A percentile compares a stretch with the other conserved stretches of the same genome.
Evolutionary conservation across 2,113 vertebrate genomes (phyloP).

Genomic region (Scartelaos histophorus): DNA sequence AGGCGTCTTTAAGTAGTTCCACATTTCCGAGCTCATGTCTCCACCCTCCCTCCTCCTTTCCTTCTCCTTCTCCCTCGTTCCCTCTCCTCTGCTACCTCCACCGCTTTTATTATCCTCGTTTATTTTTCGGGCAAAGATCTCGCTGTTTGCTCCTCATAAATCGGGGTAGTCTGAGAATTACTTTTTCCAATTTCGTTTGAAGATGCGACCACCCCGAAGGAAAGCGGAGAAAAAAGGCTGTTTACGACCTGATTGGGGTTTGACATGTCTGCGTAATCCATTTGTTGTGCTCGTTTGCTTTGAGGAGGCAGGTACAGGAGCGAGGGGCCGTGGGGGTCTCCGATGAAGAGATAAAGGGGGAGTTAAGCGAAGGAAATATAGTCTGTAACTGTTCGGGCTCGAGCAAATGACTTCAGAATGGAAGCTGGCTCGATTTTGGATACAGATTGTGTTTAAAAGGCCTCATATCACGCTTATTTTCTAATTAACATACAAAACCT

Average conservation of each 20-base stretch:
- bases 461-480: too few species aligned
- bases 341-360: neutral
- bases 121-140: constrained; percentile 3
- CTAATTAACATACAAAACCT: too few species aligned
- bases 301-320: constrained; percentile 4
- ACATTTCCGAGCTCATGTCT: constrained; percentile 49
- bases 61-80: neutral
- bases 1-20: constrained; percentile 63
- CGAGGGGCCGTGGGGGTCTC: neutral
- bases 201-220: constrained; percentile 33
- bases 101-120: constrained; percentile 31
- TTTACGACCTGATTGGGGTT: constrained; percentile 9
- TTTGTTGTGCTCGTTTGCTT: constrained; percentile 15
- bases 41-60: constrained; percentile 20
- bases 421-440: too few species aligned
- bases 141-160: constrained; percentile 38
- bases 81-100: neutral
- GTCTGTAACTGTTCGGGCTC: neutral
- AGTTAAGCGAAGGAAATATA: neutral
- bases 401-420: neutral
- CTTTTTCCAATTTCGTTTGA: neutral
- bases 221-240: neutral
- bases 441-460: too few species aligned
- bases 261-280: constrained; percentile 10
- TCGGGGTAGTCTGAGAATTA: constrained; percentile 8